Conservation (phyloP, 2,888 invertebrate species). For the Metacarcinus magister region DNA sequence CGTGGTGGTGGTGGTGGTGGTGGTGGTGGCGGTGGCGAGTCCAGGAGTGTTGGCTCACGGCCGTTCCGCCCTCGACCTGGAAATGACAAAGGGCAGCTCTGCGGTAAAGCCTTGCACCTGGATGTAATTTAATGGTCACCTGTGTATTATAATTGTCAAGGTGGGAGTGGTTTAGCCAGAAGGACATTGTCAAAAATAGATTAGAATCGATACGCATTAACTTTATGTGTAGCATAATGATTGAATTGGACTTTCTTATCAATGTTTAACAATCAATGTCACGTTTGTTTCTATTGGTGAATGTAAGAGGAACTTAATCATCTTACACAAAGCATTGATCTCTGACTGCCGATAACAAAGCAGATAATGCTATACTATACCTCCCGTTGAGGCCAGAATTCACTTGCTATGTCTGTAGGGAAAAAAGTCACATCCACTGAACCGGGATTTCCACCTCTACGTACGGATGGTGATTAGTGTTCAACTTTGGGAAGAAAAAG, state of each 20-base stretch:
- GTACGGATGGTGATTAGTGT: neutral
- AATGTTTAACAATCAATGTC: neutral
- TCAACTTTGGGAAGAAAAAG: neutral
- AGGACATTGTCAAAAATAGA: neutral
- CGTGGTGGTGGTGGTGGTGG: neutral
- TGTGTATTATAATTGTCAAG: neutral
- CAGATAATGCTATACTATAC: too few relatives aligned
- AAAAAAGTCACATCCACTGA: neutral
- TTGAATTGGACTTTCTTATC: too few relatives aligned
- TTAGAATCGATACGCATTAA: neutral
- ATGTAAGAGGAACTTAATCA: neutral
- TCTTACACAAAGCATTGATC: neutral
- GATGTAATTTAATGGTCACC: neutral
- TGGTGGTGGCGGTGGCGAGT: neutral
- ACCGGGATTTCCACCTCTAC: neutral
- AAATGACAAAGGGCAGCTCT: slow-evolving; percentile 15
- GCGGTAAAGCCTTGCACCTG: neutral
- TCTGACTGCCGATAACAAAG: neutral
- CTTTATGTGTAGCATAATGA: too few relatives aligned
- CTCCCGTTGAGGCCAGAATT: neutral
- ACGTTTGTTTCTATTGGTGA: neutral
- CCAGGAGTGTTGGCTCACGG: neutral
- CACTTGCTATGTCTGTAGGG: neutral
- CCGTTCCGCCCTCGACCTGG: neutral
- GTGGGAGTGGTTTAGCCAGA: neutral